Base-by-base conservation (phyloP, 2,113 vertebrate species). In the Cinclus cinclus region DNA sequence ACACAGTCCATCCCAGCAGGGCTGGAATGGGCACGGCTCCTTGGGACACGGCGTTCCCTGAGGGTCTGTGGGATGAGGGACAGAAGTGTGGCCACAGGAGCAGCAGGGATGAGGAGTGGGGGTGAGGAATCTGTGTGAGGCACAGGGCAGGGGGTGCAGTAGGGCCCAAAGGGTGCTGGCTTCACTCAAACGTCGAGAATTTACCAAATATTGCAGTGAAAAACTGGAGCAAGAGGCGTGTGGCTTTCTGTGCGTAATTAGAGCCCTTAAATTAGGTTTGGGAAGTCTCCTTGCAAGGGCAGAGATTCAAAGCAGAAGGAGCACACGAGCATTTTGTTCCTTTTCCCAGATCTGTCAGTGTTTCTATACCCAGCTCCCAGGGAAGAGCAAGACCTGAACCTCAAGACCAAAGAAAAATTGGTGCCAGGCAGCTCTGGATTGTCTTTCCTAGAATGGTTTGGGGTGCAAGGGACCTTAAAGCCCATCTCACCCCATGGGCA, bases 201-300 rank as follows among this genome's bases (percentile, higher is more conserved):
- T 92, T 19, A 59, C 35, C 21, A 27, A 67, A 68, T 18, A 35
- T 3, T 28, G 24, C 3, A 1, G 39, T 6, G 35, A 59, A 65
- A 70, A 89, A 89, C 2, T 9, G 27, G 81, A 89, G 74, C 69
- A 23, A 42, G 33, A 79, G 39, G 47, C 6, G 0, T 47, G 47
- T 12, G 73, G 65, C 35, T 59, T 65, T 37, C 49, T 27, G 46
- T 35, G 60, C n/a, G 2, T 39, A 88, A 92, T 70, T 59, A 77
- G n/a, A 95, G 85, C 47, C 75, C 88, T 70, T 68, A 6, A 77
- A 83, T 73, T 33, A 55, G 73, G 67, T 88, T 74, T 39, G 71
- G 76, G 47, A 88, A 80, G 14, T 81, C 63, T 87, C 53, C n/a
- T 85, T 83, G 70, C 86, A 81, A 95, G 90, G 92, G 30, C 68